Base-by-base conservation (phyloP, 2,797 vertebrate genomes). In the Xenops minutus region DNA sequence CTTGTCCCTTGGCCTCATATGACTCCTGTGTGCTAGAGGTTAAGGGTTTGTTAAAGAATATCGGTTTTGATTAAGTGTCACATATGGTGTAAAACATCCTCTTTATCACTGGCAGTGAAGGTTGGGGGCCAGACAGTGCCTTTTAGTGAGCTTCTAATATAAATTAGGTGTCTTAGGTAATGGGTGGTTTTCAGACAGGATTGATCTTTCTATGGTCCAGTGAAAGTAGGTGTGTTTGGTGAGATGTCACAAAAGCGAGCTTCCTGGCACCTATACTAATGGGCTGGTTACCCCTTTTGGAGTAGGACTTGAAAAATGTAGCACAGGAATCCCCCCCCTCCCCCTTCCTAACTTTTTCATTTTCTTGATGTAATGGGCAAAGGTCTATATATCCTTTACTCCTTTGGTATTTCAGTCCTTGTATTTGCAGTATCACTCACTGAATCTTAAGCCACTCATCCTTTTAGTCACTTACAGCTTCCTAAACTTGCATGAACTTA, bases 11-110 rank as follows among this genome's bases (percentile, higher is more conserved):
- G 97, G 97, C 97, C 96, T 97, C 87, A 32, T 88, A 96, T 95
- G 97, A 97, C 95, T 97, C 96, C 95, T 83, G 78, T 84, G 91
- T 95, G 97, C 93, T 86, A 90, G 97, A 97, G 97, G 98, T 97
- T 98, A 98, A 97, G 97, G 96, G 97, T 98, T 98, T 98, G 98
- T 98, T 98, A 97, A 97, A 97, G 98, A 97, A 98, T 96, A 98
- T 94, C 78, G 95, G 97, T 98, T 98, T 98, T 98, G 98, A 98
- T 98, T 98, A 98, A 98, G 98, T 98, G 97, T 97, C 98, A 97
- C 97, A 97, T 95, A 98, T 96, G 97, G 97, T 97, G 97, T 97
- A 97, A 98, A 97, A 97, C 95, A 96, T 93, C 95, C 96, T 98
- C 97, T 97, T 98, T 97, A 97, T 98, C 97, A 94, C 92, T 97